Conservation (phyloP, 2,113 vertebrate genomes). For the Falco punctatus region DNA sequence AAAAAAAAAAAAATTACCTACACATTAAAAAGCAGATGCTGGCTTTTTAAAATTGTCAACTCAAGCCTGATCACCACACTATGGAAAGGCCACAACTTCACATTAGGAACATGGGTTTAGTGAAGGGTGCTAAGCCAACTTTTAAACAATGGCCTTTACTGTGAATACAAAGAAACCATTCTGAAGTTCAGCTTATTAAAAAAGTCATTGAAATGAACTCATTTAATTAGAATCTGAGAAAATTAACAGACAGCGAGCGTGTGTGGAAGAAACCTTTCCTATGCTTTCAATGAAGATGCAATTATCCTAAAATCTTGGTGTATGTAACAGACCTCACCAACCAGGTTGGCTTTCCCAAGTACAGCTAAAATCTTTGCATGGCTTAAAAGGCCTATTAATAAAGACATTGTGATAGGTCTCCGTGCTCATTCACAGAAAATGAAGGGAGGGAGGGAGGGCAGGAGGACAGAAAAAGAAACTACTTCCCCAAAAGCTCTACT, state of each 20-base stretch:
- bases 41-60: not conserved
- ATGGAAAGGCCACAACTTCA: not conserved
- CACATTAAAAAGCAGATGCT: not conserved
- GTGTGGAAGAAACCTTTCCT: not conserved
- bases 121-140: not conserved
- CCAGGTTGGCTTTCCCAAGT: not conserved
- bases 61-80: not conserved
- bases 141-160: not conserved
- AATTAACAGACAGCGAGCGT: not conserved
- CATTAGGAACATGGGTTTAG: not conserved
- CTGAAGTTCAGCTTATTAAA: conserved; percentile 9
- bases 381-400: not conserved
- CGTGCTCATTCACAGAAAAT: not conserved
- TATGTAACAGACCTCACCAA: not conserved
- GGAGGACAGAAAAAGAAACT: too few relatives aligned
- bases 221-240: conserved; percentile 2
- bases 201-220: not conserved
- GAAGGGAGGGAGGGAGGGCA: not conserved
- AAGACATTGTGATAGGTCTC: not conserved
- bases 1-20: not conserved
- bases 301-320: not conserved
- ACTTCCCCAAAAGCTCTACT: not conserved
- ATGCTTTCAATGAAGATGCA: not conserved
- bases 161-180: conserved; percentile 29
- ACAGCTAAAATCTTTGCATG: not conserved